These are phyloP conservation scores for Scolanthus callimorphus DNA, from an alignment of 92 coral and sea anemone species.

Conservation along the genomic window DNA sequence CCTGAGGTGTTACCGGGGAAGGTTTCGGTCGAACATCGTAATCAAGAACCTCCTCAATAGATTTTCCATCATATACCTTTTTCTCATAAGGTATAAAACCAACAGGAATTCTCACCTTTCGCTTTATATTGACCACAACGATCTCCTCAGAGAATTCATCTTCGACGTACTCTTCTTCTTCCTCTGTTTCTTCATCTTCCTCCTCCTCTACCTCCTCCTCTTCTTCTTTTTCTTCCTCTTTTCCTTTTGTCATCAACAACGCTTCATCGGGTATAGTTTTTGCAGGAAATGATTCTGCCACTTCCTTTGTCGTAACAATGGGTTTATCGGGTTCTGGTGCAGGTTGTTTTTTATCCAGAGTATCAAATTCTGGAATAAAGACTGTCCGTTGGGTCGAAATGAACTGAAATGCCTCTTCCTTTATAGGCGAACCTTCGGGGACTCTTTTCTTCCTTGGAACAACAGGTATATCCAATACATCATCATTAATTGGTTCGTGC, in stretches of 20 bases:
- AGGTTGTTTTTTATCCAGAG: constrained; percentile 1
- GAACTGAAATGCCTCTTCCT: constrained; percentile 9
- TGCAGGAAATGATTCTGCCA: not conserved
- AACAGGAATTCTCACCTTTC: constrained; percentile 15
- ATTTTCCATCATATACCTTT: not conserved
- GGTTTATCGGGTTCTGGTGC: not conserved
- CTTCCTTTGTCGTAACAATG: not conserved
- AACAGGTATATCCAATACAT: constrained; percentile 17
- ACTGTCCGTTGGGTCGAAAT: constrained; percentile 20
- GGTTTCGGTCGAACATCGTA: not conserved
- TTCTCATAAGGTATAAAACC: constrained; percentile 2
- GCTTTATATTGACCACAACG: constrained; percentile 7
- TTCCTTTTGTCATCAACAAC: not conserved
- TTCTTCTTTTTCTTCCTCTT: constrained; percentile 3
- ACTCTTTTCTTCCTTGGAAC: constrained; percentile 21
- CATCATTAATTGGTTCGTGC: constrained; percentile 12
- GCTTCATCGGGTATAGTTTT: not conserved
- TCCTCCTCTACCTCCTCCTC: constrained; percentile 7
- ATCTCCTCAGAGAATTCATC: not conserved
- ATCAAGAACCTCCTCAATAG: not conserved
- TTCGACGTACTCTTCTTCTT: constrained; percentile 1
- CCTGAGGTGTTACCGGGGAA: not conserved
- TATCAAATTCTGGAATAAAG: not conserved
- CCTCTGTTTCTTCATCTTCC: not conserved
- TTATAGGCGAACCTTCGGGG: not conserved